These are phyloP conservation scores for Labeo rohita DNA, from an alignment of 2,113 vertebrate species.

Conservation along the genomic window DNA sequence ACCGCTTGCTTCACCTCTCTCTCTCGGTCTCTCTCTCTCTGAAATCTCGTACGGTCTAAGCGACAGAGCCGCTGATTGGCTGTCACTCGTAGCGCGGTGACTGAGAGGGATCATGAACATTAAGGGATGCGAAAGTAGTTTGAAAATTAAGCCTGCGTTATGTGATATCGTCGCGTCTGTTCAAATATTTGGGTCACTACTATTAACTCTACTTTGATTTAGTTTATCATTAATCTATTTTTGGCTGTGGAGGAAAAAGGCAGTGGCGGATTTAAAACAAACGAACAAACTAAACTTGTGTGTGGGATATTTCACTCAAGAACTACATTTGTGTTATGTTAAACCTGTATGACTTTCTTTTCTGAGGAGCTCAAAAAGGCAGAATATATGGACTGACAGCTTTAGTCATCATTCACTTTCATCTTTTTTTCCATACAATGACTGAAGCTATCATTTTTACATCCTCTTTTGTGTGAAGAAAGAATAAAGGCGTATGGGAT, in stretches of 20 bases:
- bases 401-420: not conserved
- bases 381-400: not conserved
- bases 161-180: slow-evolving; percentile 8
- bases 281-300: not conserved
- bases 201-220: slow-evolving; percentile 20
- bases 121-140: slow-evolving; percentile 27
- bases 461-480: slow-evolving; percentile 8
- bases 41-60: slow-evolving; percentile 21
- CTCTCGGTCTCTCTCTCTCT: slow-evolving; percentile 8
- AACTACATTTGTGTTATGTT: not conserved
- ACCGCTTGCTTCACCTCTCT: not conserved
- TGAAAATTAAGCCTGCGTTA: slow-evolving; percentile 26
- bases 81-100: slow-evolving; percentile 19
- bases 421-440: not conserved
- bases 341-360: not conserved
- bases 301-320: not conserved
- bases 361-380: not conserved
- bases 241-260: not conserved
- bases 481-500: not conserved
- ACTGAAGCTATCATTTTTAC: not conserved
- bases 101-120: slow-evolving; percentile 32
- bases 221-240: not conserved
- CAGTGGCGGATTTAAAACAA: not conserved
- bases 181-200: slow-evolving; percentile 18
- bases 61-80: slow-evolving; percentile 52